Base-by-base conservation (phyloP, 2,113 vertebrate genomes). In the Coreoperca whiteheadi region DNA sequence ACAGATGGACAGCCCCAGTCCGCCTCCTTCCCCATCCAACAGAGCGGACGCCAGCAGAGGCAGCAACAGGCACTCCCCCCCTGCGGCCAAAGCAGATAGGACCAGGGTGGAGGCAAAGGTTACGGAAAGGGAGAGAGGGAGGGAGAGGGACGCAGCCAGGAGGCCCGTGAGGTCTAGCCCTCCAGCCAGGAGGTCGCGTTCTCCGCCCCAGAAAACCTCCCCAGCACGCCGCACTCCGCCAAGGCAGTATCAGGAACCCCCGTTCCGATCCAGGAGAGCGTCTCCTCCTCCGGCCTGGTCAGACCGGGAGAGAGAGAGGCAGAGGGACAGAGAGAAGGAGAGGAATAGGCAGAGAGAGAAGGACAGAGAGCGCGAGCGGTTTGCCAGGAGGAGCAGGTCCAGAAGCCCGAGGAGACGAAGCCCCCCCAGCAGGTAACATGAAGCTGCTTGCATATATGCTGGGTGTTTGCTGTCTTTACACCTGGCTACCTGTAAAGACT, bases 181-280 rank as follows among this genome's bases (percentile, higher is more conserved):
- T 34, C 7, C 30, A 2, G 50, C 63, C 39, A 88, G 57, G 66
- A 90, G 81, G 72, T 88, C 88, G 10, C 81, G 32, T 30, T 88
- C 93, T 43, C 86, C 89, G 0, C 70, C 85, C 2, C 85, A 60
- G 0, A 92, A 81, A 71, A 77, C 81, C 76, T 66, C 90, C 12
- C 83, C 87, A n/a, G 11, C 81, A 0, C 87, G 89, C 3, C 91
- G 90, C 67, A 91, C 93, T 11, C 95, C 95, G 32, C 95, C 95
- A 4, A 91, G 91, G 41, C 94, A 95, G 69, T 95, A 96, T 32
- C 92, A 94, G 82, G 93, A 94, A 43, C 90, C 88, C 14, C 75
- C 79, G 0, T 1, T 82, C 16, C 75, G 89, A 18, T 85, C 85
- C 28, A 85, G 92, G 65, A 93, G 93, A 79, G 21, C 64, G 0